Evolutionary conservation across 2,888 invertebrate genomes (phyloP), one percentile per base, ranked within the genome.

Genomic region (Eumacrocentrus americanus): DNA sequence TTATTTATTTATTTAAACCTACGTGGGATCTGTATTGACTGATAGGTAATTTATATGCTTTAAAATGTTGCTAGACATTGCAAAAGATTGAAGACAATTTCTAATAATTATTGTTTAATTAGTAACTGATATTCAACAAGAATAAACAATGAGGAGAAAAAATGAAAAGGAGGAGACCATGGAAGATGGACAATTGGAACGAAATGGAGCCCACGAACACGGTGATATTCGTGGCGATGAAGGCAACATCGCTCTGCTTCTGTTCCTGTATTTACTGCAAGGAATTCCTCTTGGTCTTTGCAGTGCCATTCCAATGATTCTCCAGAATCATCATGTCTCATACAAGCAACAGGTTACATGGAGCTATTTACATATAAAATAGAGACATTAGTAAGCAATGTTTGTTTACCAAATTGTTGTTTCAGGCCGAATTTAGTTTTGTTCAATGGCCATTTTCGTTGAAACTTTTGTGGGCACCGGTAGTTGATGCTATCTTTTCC

Each of bases 391-490:
- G n/a, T n/a, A n/a, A n/a, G n/a, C n/a, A n/a, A n/a, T n/a, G n/a
- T n/a, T n/a, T n/a, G n/a, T n/a, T n/a, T n/a, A n/a, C n/a, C n/a
- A n/a, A n/a, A n/a, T n/a, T n/a, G 9, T 37, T 23, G n/a, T 55
- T 40, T 34, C 79, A 91, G 90, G 93, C 93, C 12, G 91, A 92
- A 79, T 93, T 96, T 80, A 97, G 97, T 83, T 92, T 96, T 76
- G 94, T 93, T 0, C 89, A 89, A 71, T 97, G 96, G 95, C 96
- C 96, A 0, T 93, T 92, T 73, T 88, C 89, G 71, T 74, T 98
- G 44, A 99, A 99, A 81, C 83, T 99, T 44, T 78, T 99, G 58
- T 99, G 99, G 99, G 99, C 99, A 0, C 99, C 99, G 1, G 88
- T 99, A 68, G 98, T 99, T 3, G 99, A 99, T 82, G 91, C 97